phyloP scores from a whole-genome alignment of 1,140 invertebrate genomes.

The Berghia stephanieae region DNA sequence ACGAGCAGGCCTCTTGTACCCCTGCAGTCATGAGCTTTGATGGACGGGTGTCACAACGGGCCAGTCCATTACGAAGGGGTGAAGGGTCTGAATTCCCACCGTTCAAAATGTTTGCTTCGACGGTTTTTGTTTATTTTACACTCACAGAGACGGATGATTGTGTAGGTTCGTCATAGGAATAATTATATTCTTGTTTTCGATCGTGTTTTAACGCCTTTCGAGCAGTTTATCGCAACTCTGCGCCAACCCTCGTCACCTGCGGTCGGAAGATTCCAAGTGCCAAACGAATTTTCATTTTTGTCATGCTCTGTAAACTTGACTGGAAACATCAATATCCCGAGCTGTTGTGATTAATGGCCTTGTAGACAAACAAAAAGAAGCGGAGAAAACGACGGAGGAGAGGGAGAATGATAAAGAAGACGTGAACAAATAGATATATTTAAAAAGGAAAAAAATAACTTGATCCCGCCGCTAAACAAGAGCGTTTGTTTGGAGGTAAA shows the following conservation, averaged over 20 bases:
- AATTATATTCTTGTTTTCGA: too few species aligned
- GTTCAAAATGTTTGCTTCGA: too few species aligned
- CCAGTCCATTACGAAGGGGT: slow-evolving; percentile 49
- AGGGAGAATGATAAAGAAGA: background rate
- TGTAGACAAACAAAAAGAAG: slow-evolving; percentile 50
- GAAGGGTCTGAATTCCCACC: too few species aligned
- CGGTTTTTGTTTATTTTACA: too few species aligned
- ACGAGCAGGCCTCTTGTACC: slow-evolving; percentile 47
- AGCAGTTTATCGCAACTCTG: slow-evolving; percentile 22
- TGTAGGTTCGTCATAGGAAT: too few species aligned
- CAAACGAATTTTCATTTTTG: slow-evolving; percentile 63
- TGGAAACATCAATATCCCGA: slow-evolving; percentile 64
- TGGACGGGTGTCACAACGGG: slow-evolving; percentile 64
- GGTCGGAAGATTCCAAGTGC: slow-evolving; percentile 52
- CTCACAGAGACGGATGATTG: too few species aligned
- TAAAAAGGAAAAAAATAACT: too few species aligned
- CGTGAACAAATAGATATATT: background rate
- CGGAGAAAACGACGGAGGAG: background rate
- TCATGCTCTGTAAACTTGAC: slow-evolving; percentile 63
- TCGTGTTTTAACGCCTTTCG: too few species aligned
- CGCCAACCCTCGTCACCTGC: slow-evolving; percentile 32
- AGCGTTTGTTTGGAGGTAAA: slow-evolving; percentile 34
- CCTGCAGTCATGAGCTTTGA: slow-evolving; percentile 62
- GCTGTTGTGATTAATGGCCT: slow-evolving; percentile 61
- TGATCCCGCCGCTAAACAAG: slow-evolving; percentile 23